Evolutionary conservation across 2,113 vertebrate species (phyloP).

Genomic region (Turnix velox): DNA sequence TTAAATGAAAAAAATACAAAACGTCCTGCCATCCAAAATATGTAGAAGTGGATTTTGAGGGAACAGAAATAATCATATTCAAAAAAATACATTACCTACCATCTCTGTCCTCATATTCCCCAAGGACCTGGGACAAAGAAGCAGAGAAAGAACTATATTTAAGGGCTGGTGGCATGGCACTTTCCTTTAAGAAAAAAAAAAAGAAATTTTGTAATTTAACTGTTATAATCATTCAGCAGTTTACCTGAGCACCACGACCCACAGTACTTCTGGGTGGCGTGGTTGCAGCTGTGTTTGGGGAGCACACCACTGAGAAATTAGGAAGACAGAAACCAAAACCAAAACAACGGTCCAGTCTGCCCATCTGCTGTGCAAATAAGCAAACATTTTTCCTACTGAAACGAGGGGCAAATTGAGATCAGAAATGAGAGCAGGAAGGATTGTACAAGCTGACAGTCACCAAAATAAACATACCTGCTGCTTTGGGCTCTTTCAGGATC

Average conservation of each 20-base stretch:
- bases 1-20: not conserved
- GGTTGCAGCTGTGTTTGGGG: not conserved
- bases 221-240: not conserved
- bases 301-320: not conserved
- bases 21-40: not conserved
- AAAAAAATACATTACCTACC: not conserved
- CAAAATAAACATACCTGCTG: not conserved
- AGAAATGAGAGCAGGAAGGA: not conserved
- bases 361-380: rapidly evolving
- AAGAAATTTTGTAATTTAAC: not conserved
- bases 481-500: not conserved
- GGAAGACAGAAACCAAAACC: not conserved
- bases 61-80: not conserved
- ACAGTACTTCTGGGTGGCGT: not conserved
- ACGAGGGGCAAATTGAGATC: not conserved
- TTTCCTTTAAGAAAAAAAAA: not conserved
- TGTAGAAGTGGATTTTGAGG: not conserved
- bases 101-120: not conserved
- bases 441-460: not conserved
- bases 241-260: not conserved
- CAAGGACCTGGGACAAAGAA: not conserved
- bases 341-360: not conserved
- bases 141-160: not conserved
- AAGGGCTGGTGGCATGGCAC: not conserved
- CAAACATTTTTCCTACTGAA: not conserved